These are phyloP conservation scores for Palaemon carinicauda DNA, from an alignment of 1,140 invertebrate genomes.

Conservation along the genomic window DNA sequence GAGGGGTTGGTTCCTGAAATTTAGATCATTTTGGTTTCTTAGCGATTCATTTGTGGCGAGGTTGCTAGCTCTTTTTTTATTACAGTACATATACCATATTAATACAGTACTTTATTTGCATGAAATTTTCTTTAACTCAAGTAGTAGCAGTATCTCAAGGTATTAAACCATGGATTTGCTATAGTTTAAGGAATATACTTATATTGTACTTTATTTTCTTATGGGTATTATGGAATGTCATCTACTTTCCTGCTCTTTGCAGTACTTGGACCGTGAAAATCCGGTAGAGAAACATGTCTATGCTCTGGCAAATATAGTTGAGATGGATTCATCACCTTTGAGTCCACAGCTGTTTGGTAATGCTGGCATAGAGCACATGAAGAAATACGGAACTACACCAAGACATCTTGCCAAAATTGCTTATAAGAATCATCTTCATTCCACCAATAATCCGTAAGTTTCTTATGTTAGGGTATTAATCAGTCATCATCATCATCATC, in stretches of 20 bases:
- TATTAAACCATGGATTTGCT: too few species aligned
- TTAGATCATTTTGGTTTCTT: too few species aligned
- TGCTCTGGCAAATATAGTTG: constrained; percentile 80
- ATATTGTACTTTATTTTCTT: too few species aligned
- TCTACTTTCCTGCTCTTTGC: constrained; percentile 18
- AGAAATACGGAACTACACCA: constrained; percentile 92
- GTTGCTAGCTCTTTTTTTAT: too few species aligned
- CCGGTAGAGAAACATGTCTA: constrained; percentile 93
- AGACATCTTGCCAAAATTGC: constrained; percentile 98
- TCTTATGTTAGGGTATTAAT: neutral
- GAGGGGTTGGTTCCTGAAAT: too few species aligned
- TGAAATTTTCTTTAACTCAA: too few species aligned
- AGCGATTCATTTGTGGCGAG: too few species aligned
- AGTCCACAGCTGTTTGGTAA: constrained; percentile 97
- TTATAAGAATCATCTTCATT: constrained; percentile 97
- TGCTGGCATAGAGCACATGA: constrained; percentile 95
- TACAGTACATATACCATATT: too few species aligned
- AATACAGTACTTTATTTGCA: too few species aligned
- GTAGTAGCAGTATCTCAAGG: too few species aligned
- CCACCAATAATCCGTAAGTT: constrained; percentile 90
- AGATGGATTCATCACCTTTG: constrained; percentile 78
- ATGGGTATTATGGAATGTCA: neutral
- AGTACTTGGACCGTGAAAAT: constrained; percentile 88
- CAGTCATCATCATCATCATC: too few species aligned
- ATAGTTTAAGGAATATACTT: too few species aligned